phyloP scores from a whole-genome alignment of 2,888 invertebrate species.

The Heliconius hortense region DNA sequence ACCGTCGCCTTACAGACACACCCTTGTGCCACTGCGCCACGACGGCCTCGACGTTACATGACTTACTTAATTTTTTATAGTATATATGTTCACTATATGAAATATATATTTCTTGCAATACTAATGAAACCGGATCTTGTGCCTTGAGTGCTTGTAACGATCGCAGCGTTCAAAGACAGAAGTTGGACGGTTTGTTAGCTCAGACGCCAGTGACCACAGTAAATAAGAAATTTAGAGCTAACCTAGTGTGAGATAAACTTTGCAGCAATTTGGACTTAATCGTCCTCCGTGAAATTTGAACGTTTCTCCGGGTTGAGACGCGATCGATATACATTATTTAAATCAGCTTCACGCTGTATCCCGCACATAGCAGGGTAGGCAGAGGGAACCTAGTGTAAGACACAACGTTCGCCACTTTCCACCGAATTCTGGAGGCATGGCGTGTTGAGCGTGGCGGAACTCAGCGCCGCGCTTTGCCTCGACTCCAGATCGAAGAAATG shows the following conservation, averaged over 20 bases:
- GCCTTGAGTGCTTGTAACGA: conserved; percentile 15
- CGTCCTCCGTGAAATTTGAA: conserved; percentile 69
- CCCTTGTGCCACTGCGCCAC: too few relatives aligned
- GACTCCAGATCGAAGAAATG: too few relatives aligned
- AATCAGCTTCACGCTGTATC: conserved; percentile 13
- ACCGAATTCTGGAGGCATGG: too few relatives aligned
- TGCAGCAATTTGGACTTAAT: conserved; percentile 76
- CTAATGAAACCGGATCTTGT: conserved; percentile 6
- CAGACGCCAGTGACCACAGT: conserved; percentile 43
- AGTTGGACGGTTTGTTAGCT: conserved; percentile 32
- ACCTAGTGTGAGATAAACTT: conserved; percentile 70
- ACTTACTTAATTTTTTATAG: too few relatives aligned
- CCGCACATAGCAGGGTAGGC: too few relatives aligned
- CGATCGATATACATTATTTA: conserved; percentile 61
- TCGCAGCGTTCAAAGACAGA: conserved; percentile 27
- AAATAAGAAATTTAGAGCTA: conserved; percentile 58
- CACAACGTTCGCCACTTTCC: too few relatives aligned
- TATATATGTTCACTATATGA: not conserved
- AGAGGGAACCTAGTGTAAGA: too few relatives aligned
- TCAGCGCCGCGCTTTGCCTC: too few relatives aligned
- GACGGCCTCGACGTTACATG: too few relatives aligned
- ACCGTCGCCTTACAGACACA: too few relatives aligned
- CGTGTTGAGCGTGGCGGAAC: too few relatives aligned
- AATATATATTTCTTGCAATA: not conserved
- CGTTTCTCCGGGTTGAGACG: conserved; percentile 60